Conservation (phyloP, 2,888 invertebrate genomes). For the Cataglyphis rosenhaueri region DNA sequence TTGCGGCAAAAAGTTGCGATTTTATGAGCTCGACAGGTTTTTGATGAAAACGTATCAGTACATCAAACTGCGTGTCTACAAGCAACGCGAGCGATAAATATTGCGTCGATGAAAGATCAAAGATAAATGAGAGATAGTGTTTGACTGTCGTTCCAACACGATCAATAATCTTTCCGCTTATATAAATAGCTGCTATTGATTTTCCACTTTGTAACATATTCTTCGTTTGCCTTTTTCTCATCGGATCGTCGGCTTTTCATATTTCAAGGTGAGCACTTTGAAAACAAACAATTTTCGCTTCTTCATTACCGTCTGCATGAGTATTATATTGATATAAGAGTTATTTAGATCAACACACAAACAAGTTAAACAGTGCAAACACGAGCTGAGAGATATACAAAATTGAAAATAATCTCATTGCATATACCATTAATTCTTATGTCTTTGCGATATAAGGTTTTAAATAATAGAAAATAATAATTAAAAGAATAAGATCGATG, state of each 20-base stretch:
- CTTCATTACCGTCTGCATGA: neutral
- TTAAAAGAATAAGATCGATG: neutral
- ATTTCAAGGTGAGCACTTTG: slow-evolving; percentile 26
- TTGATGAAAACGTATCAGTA: neutral
- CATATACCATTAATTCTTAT: neutral
- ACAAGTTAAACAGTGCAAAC: neutral
- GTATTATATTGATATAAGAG: slow-evolving; percentile 15
- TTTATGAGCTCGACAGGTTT: neutral
- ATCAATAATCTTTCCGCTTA: slow-evolving; percentile 68
- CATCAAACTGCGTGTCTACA: neutral
- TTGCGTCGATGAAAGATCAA: slow-evolving; percentile 39
- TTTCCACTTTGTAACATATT: slow-evolving; percentile 42
- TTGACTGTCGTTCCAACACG: slow-evolving; percentile 52
- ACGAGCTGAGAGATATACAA: neutral
- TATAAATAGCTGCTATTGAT: slow-evolving; percentile 70
- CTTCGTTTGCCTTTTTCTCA: slow-evolving; percentile 41
- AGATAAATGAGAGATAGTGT: slow-evolving; percentile 57
- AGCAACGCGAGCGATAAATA: neutral
- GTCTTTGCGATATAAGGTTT: neutral
- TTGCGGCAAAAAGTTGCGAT: neutral
- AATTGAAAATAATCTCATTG: neutral
- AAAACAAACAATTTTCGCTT: slow-evolving; percentile 29
- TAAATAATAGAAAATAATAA: neutral
- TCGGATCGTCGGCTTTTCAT: slow-evolving; percentile 28
- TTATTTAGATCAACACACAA: neutral